phyloP scores from a whole-genome alignment of 2,113 vertebrate species.

The Synchiropus splendidus region DNA sequence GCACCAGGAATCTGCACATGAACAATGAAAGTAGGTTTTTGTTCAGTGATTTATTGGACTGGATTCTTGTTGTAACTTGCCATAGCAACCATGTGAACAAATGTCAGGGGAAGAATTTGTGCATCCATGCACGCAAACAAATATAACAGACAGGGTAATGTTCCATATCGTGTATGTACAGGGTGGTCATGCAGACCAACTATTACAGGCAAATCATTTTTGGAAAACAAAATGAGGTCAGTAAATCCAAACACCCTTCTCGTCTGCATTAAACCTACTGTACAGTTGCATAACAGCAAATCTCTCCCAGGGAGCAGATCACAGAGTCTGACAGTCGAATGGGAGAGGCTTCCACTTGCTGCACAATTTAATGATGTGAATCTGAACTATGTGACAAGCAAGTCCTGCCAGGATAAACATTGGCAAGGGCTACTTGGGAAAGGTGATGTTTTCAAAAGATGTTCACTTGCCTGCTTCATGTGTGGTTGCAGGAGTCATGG shows the following conservation, averaged over 20 bases:
- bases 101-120: no score
- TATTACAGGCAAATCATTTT: background rate
- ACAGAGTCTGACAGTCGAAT: constrained; percentile 16
- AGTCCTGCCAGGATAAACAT: background rate
- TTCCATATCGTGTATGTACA: no score
- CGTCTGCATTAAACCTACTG: constrained; percentile 14
- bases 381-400: constrained; percentile 1
- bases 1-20: no score
- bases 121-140: no score
- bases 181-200: background rate
- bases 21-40: no score
- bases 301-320: constrained; percentile 21
- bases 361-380: constrained; percentile 4
- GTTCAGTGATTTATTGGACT: no score
- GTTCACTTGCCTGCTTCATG: constrained; percentile 80
- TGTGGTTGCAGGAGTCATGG: constrained; percentile 85
- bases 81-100: no score
- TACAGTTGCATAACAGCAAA: constrained; percentile 22
- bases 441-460: background rate
- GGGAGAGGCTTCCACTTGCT: constrained; percentile 13
- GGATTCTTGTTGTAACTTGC: no score
- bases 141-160: no score
- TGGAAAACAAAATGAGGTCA: constrained; percentile 17
- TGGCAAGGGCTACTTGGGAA: constrained; percentile 1
- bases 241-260: constrained; percentile 14